Evolutionary conservation across 2,113 vertebrate species (phyloP), one percentile per base, ranked within the genome.

Genomic region (Muntiacus reevesi): DNA sequence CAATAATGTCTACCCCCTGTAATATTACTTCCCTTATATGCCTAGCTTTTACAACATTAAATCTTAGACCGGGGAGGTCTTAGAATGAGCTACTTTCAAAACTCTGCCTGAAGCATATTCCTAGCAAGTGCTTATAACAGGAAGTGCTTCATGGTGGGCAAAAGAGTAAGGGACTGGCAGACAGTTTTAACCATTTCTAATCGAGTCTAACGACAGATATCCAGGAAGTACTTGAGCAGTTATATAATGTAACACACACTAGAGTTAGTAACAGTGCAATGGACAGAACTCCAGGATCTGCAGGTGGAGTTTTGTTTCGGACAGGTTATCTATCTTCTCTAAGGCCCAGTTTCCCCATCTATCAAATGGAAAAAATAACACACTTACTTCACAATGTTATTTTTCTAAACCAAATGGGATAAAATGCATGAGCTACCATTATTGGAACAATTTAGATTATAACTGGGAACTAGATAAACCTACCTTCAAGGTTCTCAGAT

Each of bases 221-320:
- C 28, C 28, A 15, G 60, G 45, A 90, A 47, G 91, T 52, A 30
- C 45, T n/a, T 84, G 13, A 50, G 33, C 62, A 59, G 91, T 79
- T 12, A 54, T 36, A 30, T 67, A 59, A 76, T 30, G 23, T 21
- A 40, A n/a, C 3, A 36, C 21, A 17, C 11, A n/a, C 36, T 30
- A 60, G 7, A 28, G 47, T 30, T 76, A 11, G 33, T 0, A n/a
- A 52, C 27, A 27, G 9, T 6, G 33, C 36, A 2, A 2, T 1
- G 28, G 28, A 19, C 12, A 54, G 76, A 71, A 27, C 23, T 21
- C 57, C 15, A 57, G 59, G 36, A 11, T 40, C 21, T 40, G 62
- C 43, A 55, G 45, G 3, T 78, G 60, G 50, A 43, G 85, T 12
- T 16, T 15, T 52, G 19, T 57, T 23, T 87, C 17, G 3, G 25